phyloP scores from a whole-genome alignment of 2,113 vertebrate genomes.

The Scytalopus superciliaris region DNA sequence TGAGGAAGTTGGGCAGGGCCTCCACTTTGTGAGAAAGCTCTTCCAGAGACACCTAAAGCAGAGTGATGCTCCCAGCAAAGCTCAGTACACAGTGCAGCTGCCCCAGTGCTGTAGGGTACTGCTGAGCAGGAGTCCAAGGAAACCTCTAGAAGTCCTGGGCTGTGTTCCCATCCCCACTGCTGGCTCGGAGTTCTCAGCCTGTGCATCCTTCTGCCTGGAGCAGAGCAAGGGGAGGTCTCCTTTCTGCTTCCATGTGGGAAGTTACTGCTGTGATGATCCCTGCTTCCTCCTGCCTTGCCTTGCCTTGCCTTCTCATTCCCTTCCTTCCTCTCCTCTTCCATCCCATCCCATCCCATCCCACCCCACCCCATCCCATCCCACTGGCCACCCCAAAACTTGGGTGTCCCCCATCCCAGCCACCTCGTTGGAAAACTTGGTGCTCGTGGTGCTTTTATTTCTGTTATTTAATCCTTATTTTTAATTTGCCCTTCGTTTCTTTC shows the following conservation, averaged over 20 bases:
- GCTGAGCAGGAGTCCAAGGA: not conserved
- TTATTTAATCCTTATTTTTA: too few species aligned
- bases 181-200: not conserved
- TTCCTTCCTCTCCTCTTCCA: not conserved
- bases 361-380: too few species aligned
- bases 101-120: not conserved
- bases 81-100: accelerated
- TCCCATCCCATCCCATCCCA: too few species aligned
- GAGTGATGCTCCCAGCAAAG: accelerated
- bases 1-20: not conserved
- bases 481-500: too few species aligned
- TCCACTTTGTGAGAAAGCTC: not conserved
- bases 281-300: not conserved
- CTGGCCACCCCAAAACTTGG: too few species aligned
- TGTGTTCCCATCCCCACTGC: not conserved
- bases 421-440: too few species aligned
- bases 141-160: too few species aligned
- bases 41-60: not conserved
- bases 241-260: not conserved
- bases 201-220: not conserved
- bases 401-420: too few species aligned
- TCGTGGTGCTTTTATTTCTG: too few species aligned
- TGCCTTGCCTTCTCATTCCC: not conserved
- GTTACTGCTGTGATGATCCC: not conserved
- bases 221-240: not conserved